Percentiles rank a stretch among this genome's conserved stretches.
phyloP scores from a whole-genome alignment of 2,888 invertebrate species.

The Thereva nobilitata region DNA sequence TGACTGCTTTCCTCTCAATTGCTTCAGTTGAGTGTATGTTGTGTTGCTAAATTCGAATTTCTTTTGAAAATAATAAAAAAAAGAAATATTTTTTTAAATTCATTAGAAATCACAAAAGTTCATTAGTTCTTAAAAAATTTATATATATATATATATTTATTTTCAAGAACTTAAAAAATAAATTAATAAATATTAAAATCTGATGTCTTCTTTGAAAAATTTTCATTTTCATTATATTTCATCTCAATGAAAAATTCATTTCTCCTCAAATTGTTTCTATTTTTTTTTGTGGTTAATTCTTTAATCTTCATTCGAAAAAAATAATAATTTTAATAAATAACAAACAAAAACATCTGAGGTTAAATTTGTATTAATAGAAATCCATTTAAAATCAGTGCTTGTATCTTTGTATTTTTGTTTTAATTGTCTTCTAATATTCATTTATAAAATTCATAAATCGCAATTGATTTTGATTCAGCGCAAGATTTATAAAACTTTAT shows the following conservation, averaged over 20 bases:
- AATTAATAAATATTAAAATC: constrained; percentile 22
- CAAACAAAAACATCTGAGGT: constrained; percentile 29
- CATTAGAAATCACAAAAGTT: constrained; percentile 8
- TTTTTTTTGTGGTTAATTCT: neutral
- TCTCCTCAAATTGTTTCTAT: neutral
- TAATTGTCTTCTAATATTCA: neutral
- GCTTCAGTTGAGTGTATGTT: constrained; percentile 34
- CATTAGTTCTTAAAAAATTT: constrained; percentile 1
- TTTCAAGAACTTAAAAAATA: neutral
- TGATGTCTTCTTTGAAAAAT: constrained; percentile 40
- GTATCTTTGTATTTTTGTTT: constrained; percentile 5
- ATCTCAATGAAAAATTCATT: neutral
- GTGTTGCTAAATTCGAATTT: constrained; percentile 31
- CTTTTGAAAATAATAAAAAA: too few species aligned
- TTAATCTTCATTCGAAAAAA: too few species aligned
- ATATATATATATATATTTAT: constrained; percentile 10
- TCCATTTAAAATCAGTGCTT: neutral
- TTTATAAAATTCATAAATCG: neutral
- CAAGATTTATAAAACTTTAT: neutral
- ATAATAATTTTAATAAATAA: too few species aligned
- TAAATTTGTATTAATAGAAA: constrained; percentile 25
- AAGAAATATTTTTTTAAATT: constrained; percentile 9
- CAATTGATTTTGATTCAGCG: neutral
- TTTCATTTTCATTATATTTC: constrained; percentile 12
- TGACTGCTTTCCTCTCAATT: neutral